phyloP scores from a whole-genome alignment of 2,888 invertebrate species.

The Miltochrista miniata region DNA sequence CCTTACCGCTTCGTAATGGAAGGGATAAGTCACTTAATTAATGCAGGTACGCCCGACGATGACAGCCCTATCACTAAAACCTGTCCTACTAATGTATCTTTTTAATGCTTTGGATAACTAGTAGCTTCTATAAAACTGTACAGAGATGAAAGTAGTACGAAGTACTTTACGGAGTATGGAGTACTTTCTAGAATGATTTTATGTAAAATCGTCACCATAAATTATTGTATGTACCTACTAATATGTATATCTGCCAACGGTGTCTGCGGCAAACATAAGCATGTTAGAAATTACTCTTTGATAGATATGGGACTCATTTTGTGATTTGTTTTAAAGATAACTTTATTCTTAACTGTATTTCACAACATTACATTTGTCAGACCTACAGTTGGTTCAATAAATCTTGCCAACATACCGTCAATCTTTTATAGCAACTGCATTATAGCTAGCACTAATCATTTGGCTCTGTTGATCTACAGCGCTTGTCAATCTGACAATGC shows the following conservation, averaged over 20 bases:
- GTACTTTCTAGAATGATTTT: too few relatives aligned
- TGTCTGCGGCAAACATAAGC: too few relatives aligned
- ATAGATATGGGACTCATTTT: background rate
- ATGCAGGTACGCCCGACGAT: slow-evolving; percentile 53
- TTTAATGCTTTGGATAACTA: slow-evolving; percentile 14
- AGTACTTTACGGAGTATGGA: too few relatives aligned
- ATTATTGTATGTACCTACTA: too few relatives aligned
- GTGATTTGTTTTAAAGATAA: background rate
- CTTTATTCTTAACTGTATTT: slow-evolving; percentile 30
- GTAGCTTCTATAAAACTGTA: background rate
- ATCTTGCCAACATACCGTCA: slow-evolving; percentile 36
- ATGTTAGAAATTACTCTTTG: too few relatives aligned
- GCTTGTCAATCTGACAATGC: slow-evolving; percentile 36
- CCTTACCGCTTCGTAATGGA: slow-evolving; percentile 49
- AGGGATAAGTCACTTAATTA: slow-evolving; percentile 64
- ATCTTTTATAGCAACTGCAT: slow-evolving; percentile 26
- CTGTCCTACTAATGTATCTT: slow-evolving; percentile 29
- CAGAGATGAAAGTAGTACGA: too few relatives aligned
- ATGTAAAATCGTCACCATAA: too few relatives aligned
- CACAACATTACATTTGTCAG: slow-evolving; percentile 27
- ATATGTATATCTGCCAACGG: too few relatives aligned
- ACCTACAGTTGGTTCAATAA: slow-evolving; percentile 25
- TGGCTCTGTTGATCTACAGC: slow-evolving; percentile 25
- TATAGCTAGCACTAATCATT: slow-evolving; percentile 14
- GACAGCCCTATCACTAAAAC: slow-evolving; percentile 44